Evolutionary conservation across 2,888 invertebrate genomes (phyloP).

Genomic region (Mamestra brassicae): DNA sequence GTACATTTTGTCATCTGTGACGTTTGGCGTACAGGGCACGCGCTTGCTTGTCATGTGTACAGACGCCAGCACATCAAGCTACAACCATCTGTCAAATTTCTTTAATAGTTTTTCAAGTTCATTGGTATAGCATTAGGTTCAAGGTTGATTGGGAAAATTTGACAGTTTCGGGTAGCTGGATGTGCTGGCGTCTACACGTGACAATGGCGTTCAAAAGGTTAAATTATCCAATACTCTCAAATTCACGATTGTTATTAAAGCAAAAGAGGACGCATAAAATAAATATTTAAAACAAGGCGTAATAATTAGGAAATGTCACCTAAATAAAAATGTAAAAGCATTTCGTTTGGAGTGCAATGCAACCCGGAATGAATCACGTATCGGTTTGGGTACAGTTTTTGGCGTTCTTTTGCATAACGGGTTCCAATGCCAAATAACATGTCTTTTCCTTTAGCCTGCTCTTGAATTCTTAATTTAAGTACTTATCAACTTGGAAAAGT

Average conservation of each 20-base stretch:
- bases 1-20: too few relatives aligned
- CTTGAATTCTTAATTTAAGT: conserved; percentile 27
- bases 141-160: too few relatives aligned
- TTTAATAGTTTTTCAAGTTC: too few relatives aligned
- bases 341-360: conserved; percentile 38
- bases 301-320: conserved; percentile 2
- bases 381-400: conserved; percentile 56
- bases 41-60: too few relatives aligned
- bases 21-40: too few relatives aligned
- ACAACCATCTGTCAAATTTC: too few relatives aligned
- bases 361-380: conserved; percentile 60
- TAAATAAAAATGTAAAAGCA: conserved; percentile 35
- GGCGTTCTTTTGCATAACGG: conserved; percentile 59
- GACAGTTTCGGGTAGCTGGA: too few relatives aligned
- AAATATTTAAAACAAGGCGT: background rate
- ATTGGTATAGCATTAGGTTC: too few relatives aligned
- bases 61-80: too few relatives aligned
- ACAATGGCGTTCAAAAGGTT: too few relatives aligned
- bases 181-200: too few relatives aligned
- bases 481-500: conserved; percentile 7
- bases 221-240: background rate
- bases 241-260: background rate
- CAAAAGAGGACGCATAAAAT: background rate
- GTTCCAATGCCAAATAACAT: conserved; percentile 59
- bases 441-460: conserved; percentile 39